These are phyloP conservation scores for Hydractinia symbiolongicarpus DNA, from an alignment of 30 jellyfish, hydroid and myxozoan species.

Conservation along the genomic window DNA sequence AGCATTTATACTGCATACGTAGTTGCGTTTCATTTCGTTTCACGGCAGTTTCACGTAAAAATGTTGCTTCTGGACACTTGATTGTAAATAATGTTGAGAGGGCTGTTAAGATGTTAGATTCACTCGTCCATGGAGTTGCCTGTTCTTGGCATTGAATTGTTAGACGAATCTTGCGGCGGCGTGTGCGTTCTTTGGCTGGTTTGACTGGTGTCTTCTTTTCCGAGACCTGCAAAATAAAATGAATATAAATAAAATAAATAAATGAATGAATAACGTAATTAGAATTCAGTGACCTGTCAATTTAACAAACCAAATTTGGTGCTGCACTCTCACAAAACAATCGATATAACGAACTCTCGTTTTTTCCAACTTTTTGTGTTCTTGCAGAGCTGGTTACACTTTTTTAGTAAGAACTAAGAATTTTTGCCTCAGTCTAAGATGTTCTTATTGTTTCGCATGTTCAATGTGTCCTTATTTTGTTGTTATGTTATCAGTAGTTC, in stretches of 20 bases:
- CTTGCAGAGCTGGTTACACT: no score
- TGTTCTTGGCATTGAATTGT: conserved; percentile 1
- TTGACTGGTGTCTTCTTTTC: not conserved
- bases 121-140: not conserved
- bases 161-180: not conserved
- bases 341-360: not conserved
- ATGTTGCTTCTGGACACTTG: not conserved
- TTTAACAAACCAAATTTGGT: no score
- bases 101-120: not conserved
- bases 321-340: not conserved
- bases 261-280: no score
- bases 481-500: no score
- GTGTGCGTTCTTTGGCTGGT: not conserved
- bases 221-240: not conserved
- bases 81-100: not conserved
- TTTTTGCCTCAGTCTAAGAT: no score
- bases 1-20: conserved; percentile 9
- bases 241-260: no score
- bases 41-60: not conserved
- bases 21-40: not conserved
- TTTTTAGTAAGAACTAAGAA: no score
- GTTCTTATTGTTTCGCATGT: no score
- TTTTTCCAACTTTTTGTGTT: no score
- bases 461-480: no score
- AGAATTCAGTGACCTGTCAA: no score